These are phyloP conservation scores for Galleria mellonella DNA, from an alignment of 1,140 invertebrate genomes.

Conservation along the genomic window DNA sequence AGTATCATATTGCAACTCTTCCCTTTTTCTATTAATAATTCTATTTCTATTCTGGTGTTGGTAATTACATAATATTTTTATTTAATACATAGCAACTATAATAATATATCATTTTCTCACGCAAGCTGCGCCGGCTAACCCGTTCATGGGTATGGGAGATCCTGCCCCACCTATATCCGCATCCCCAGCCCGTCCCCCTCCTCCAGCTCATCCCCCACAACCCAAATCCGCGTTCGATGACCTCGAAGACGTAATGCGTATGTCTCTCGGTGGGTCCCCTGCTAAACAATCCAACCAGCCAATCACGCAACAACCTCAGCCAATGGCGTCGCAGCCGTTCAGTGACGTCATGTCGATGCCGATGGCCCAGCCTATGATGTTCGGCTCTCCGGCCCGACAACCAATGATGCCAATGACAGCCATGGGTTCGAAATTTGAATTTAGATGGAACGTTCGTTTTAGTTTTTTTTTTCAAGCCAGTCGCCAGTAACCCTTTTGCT, in stretches of 20 bases:
- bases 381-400: constrained; percentile 78
- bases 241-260: constrained; percentile 81
- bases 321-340: constrained; percentile 52
- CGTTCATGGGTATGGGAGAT: constrained; percentile 73
- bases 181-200: constrained; percentile 67
- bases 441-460: constrained; percentile 23
- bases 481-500: constrained; percentile 9
- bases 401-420: constrained; percentile 71
- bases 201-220: constrained; percentile 51
- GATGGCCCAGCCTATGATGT: constrained; percentile 64
- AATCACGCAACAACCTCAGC: constrained; percentile 65
- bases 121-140: constrained; percentile 80
- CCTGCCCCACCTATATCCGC: constrained; percentile 70
- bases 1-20: constrained; percentile 7
- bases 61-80: constrained; percentile 5
- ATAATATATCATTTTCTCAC: constrained; percentile 48
- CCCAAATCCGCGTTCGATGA: constrained; percentile 82
- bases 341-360: constrained; percentile 46
- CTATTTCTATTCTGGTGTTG: constrained; percentile 5
- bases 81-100: neutral
- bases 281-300: constrained; percentile 67
- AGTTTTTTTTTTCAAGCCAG: constrained; percentile 16
- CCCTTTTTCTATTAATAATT: constrained; percentile 2
- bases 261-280: constrained; percentile 80
- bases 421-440: constrained; percentile 62